Base-by-base conservation (phyloP, 2,797 vertebrate genomes). In the Crenichthys baileyi region DNA sequence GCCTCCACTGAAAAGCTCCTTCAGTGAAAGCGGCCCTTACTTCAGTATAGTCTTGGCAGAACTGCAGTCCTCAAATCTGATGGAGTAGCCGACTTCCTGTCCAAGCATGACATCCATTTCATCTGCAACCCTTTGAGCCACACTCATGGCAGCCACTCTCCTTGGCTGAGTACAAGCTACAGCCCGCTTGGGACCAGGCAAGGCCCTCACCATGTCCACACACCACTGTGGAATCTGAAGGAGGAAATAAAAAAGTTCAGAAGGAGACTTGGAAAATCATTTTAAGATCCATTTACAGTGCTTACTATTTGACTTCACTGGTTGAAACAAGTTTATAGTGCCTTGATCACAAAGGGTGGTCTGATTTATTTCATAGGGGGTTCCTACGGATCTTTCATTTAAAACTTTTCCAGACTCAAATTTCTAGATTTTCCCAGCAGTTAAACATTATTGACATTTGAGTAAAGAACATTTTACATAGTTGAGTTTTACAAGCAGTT, bases 91-190 rank as follows among this genome's bases (percentile, higher is more conserved):
- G 9, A 99, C 98, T 93, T 99, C 98, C 91, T 99, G 98, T 79
- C 98, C 98, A 88, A 99, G 95, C 98, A 99, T 98, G 58, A 99
- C 96, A 75, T 99, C 98, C 97, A 99, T 99, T 95, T 99, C 98
- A 79, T 99, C 98, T 15, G 98, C 98, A 71, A 99, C 98, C 22
- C 98, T 96, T 88, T 99, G 98, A 2, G 98, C 98, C 88, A 99
- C 98, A 1, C 98, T 99, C 98, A 99, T 99, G 0, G 98, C 98
- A 0, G 98, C 98, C 82, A 99, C 98, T 92, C 98, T 96, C 79
- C 98, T 96, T 1, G 98, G 98, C 71, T 99, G 98, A 58, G 98
- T 99, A 91, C 98, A 99, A 0, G 98, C 98, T 20, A 99, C 98
- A 0, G 97, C 98, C 73, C 98, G 93, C 90, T 99, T 99, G 0